Evolutionary conservation across 2,888 invertebrate species (phyloP).

Genomic region (Tenthredo mesomela): DNA sequence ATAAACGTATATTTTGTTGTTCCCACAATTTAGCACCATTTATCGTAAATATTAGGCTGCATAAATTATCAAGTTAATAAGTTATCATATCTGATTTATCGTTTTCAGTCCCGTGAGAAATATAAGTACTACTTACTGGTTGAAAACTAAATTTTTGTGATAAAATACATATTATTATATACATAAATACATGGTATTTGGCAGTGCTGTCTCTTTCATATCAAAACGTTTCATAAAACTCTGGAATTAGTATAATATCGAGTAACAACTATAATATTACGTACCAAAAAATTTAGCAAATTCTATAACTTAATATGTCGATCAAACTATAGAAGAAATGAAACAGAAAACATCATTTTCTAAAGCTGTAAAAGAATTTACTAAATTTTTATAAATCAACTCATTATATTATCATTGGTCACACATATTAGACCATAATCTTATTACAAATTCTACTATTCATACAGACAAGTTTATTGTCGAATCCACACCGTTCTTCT

Average conservation of each 20-base stretch:
- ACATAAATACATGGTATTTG: constrained; percentile 6
- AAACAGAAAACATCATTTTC: background rate
- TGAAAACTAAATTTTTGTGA: background rate
- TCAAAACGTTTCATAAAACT: background rate
- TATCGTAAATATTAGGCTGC: background rate
- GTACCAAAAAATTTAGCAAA: background rate
- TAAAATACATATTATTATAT: background rate
- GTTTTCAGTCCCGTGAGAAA: constrained; percentile 1
- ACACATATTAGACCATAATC: background rate
- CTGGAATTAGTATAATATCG: background rate
- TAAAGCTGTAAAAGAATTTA: background rate
- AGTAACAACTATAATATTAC: background rate
- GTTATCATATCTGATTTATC: background rate
- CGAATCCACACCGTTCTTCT: background rate
- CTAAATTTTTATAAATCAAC: background rate
- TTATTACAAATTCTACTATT: background rate
- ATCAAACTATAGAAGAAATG: background rate
- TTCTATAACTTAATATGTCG: background rate
- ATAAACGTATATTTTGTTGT: constrained; percentile 2
- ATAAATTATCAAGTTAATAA: background rate
- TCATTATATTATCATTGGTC: background rate
- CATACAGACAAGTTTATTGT: background rate
- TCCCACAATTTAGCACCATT: background rate
- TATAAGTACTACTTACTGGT: background rate
- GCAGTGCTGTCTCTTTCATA: constrained; percentile 28